A percentile compares a stretch with the other conserved stretches of the same genome.
phyloP scores from a whole-genome alignment of 2,888 invertebrate species.

The Drosophila neotestacea region DNA sequence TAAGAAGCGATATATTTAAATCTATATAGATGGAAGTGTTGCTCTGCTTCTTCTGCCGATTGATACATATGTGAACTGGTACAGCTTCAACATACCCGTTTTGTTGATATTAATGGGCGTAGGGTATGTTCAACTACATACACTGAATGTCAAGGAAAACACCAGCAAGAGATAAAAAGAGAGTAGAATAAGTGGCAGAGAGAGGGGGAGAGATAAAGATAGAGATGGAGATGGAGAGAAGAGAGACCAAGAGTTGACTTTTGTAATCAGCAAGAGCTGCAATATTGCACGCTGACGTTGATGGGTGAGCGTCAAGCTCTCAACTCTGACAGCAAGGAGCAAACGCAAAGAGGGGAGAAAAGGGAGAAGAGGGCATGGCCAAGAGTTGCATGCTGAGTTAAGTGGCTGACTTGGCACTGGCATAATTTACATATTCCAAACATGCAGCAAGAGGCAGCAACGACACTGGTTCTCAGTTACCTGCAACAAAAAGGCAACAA shows the following conservation, averaged over 20 bases:
- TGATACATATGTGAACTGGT: conserved; percentile 5
- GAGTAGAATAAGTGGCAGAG: background rate
- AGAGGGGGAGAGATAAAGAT: background rate
- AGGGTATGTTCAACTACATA: conserved; percentile 36
- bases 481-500: conserved; percentile 34
- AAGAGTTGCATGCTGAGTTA: conserved; percentile 44
- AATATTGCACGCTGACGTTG: conserved; percentile 40
- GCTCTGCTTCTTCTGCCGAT: no score
- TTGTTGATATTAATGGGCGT: background rate
- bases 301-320: conserved; percentile 41
- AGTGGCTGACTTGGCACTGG: conserved; percentile 77
- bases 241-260: conserved; percentile 65
- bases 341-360: background rate
- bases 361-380: background rate
- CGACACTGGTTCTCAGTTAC: conserved; percentile 57
- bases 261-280: conserved; percentile 66
- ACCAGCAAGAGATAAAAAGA: conserved; percentile 15
- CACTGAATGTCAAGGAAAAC: conserved; percentile 28
- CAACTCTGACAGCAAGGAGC: conserved; percentile 33
- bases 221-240: background rate
- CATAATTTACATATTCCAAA: conserved; percentile 78
- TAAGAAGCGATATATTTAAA: no score
- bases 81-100: background rate
- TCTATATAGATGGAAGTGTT: no score
- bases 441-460: conserved; percentile 49